Conservation (phyloP, 53 echinoderm and acorn worm species). For the Patiria pectinifera region DNA sequence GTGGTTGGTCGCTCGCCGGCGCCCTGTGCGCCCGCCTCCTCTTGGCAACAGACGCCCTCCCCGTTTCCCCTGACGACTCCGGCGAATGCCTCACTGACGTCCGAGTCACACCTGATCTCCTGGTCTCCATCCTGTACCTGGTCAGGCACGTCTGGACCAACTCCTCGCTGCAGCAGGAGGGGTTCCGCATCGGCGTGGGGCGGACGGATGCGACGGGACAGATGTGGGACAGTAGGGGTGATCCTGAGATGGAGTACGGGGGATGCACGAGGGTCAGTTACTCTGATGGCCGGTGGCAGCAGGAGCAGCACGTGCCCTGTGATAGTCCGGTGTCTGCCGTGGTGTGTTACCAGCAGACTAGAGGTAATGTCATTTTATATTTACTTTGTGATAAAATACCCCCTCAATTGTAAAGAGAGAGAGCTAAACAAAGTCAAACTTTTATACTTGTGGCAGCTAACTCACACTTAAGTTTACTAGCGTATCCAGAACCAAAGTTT, state of each 20-base stretch:
- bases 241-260: background rate
- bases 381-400: no score
- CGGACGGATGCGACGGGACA: background rate
- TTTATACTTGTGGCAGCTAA: no score
- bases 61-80: background rate
- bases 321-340: slow-evolving; percentile 25
- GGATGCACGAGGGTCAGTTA: background rate
- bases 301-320: background rate
- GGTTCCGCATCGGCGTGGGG: slow-evolving; percentile 5
- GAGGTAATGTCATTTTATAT: slow-evolving; percentile 27
- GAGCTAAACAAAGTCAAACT: no score
- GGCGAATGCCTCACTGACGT: slow-evolving; percentile 1
- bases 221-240: background rate
- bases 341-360: slow-evolving; percentile 34
- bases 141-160: slow-evolving; percentile 38
- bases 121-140: slow-evolving; percentile 18
- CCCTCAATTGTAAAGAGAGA: no score
- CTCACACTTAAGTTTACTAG: no score
- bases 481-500: no score
- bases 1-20: slow-evolving; percentile 17
- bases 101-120: slow-evolving; percentile 9
- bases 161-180: background rate
- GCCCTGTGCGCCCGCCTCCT: slow-evolving; percentile 16
- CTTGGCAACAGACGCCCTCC: background rate
- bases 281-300: slow-evolving; percentile 1